Evolutionary conservation across 2,888 invertebrate species (phyloP), one percentile per base, ranked within the genome.

Genomic region (Willowsia nigromaculata): DNA sequence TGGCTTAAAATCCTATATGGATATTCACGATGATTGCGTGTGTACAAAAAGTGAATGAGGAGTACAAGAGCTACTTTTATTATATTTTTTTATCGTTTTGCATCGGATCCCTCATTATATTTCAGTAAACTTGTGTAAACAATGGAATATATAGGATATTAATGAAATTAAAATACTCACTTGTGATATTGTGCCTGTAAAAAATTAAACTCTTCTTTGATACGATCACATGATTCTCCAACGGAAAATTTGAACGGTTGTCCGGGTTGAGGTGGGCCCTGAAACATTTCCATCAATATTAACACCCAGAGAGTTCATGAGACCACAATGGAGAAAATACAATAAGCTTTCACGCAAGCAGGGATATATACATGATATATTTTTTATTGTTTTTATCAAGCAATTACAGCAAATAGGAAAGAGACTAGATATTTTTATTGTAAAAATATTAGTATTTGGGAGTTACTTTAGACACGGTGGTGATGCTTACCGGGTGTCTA

Each of bases 161-260:
- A 56, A 18, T 59, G 74, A 71, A 80, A 62, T 15, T 47, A 5
- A 18, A 84, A 59, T 85, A 91, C 97, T 97, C 94, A 98, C 98
- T 97, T 97, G 95, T 98, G 98, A 95, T 98, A 98, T 95, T 98
- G 98, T 91, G 98, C 97, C 94, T 98, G 98, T 90, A 98, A 95
- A 94, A 98, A 98, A 94, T 97, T 97, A 94, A 98, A 98, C 94
- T 98, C 98, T 94, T 98, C 98, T 94, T 98, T 98, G 93, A 98
- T 98, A 94, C 98, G 95, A 94, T 98, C 98, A 94, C 98, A 98
- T 90, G 97, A 97, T 94, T 98, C 98, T 85, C 96, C 96, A 91
- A 98, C 97, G 91, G 98, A 98, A 94, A 98, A 98, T 95, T 98
- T 97, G 94, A 97, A 96, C 90, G 97, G 97, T 94, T 92, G 92